These are phyloP conservation scores for Vesta saturnalis DNA, from an alignment of 2,888 invertebrate species.

Conservation along the genomic window DNA sequence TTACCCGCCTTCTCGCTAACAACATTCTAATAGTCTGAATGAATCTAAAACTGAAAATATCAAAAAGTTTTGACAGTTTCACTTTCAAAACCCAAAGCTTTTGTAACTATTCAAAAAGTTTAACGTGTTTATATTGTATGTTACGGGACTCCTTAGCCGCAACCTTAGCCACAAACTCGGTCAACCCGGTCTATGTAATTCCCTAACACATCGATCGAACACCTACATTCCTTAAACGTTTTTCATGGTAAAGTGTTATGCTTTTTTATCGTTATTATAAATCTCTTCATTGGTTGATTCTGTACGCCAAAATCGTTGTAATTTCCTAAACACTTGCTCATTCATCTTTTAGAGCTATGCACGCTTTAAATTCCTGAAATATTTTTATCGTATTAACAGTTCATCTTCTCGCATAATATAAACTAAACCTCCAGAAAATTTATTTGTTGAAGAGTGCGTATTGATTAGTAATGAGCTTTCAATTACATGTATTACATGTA, in stretches of 20 bases:
- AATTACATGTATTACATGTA: too few relatives aligned
- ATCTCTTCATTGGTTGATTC: too few relatives aligned
- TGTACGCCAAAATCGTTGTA: too few relatives aligned
- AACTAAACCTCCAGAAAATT: too few relatives aligned
- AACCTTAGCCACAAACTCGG: constrained; percentile 27
- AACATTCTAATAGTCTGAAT: neutral
- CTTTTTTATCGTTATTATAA: constrained; percentile 20
- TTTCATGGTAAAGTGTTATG: constrained; percentile 22
- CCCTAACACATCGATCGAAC: constrained; percentile 33
- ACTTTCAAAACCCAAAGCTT: constrained; percentile 33
- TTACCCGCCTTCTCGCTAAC: neutral
- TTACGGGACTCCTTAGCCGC: constrained; percentile 20
- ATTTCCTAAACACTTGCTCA: neutral
- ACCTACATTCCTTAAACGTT: constrained; percentile 30
- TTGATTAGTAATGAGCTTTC: too few relatives aligned
- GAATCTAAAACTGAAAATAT: too few relatives aligned
- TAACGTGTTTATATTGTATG: neutral
- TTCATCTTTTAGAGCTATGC: neutral
- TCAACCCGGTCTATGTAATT: constrained; percentile 26
- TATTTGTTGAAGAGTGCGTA: too few relatives aligned
- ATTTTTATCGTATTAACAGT: neutral
- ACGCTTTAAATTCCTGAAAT: neutral
- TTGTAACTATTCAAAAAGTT: constrained; percentile 35
- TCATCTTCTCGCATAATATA: too few relatives aligned
- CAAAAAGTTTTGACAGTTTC: constrained; percentile 23